A percentile compares a stretch with the other conserved stretches of the same genome.
phyloP scores from a whole-genome alignment of 2,797 vertebrate genomes.

The Rhynchotus rufescens region DNA sequence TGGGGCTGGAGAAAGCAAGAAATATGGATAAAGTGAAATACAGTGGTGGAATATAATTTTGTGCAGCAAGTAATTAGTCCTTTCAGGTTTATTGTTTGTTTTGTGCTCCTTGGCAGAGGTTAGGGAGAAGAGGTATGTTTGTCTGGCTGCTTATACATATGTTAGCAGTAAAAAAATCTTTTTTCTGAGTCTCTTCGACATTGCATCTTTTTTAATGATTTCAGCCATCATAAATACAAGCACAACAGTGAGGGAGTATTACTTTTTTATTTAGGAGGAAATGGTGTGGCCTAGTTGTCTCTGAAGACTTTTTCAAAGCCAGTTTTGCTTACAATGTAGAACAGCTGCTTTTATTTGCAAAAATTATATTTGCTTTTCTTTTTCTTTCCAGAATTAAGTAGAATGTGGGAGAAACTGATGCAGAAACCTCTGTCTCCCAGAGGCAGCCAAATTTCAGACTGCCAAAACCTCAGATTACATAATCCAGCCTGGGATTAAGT shows the following conservation, averaged over 20 bases:
- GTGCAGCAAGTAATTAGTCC: not conserved
- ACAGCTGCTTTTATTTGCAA: not conserved
- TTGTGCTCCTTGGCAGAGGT: not conserved
- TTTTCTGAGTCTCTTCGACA: not conserved
- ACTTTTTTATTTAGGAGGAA: not conserved
- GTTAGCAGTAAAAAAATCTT: not conserved
- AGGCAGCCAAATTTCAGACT: not conserved
- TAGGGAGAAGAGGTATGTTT: not conserved
- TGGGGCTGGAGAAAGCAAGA: not conserved
- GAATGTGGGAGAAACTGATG: not conserved
- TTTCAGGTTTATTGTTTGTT: conserved; percentile 23
- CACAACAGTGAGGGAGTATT: not conserved
- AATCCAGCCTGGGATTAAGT: not conserved
- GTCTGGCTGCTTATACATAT: not conserved
- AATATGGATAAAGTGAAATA: not conserved
- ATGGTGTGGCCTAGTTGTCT: not conserved
- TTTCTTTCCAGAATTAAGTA: not conserved
- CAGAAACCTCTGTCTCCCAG: not conserved
- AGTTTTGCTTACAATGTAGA: not conserved
- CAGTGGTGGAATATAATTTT: not conserved
- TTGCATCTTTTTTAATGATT: not conserved
- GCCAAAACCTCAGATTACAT: not conserved
- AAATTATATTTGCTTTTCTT: not conserved
- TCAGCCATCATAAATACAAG: not conserved
- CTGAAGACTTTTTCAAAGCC: not conserved